These are phyloP conservation scores for Montipora efflorescens DNA, from an alignment of 64 coral and sea anemone species.

Conservation along the genomic window DNA sequence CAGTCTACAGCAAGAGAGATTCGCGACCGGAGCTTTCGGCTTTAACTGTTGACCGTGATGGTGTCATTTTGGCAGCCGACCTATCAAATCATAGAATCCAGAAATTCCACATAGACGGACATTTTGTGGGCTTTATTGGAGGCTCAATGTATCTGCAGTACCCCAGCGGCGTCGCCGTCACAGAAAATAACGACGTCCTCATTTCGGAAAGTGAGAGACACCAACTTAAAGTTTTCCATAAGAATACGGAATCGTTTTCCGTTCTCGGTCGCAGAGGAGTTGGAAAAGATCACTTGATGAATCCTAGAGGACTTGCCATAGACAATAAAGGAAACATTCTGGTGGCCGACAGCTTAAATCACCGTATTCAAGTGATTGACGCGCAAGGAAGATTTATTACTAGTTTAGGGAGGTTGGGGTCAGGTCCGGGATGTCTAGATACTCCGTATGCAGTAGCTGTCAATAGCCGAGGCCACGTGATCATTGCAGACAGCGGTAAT, in stretches of 20 bases:
- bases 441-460: conserved; percentile 84
- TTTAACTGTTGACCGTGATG: conserved; percentile 76
- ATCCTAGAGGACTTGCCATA: conserved; percentile 73
- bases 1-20: conserved; percentile 81
- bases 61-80: conserved; percentile 72
- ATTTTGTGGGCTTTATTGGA: conserved; percentile 91
- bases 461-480: conserved; percentile 76
- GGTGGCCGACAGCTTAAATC: conserved; percentile 80
- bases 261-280: conserved; percentile 65
- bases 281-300: conserved; percentile 74
- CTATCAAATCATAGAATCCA: conserved; percentile 82
- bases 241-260: conserved; percentile 63
- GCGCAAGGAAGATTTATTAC: conserved; percentile 68
- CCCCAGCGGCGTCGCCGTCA: conserved; percentile 84
- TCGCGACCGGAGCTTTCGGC: conserved; percentile 82
- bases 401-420: conserved; percentile 85
- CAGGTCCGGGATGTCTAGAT: conserved; percentile 82
- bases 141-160: conserved; percentile 71
- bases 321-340: conserved; percentile 78
- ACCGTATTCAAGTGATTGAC: conserved; percentile 86
- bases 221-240: conserved; percentile 75
- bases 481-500: conserved; percentile 88
- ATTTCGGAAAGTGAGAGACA: conserved; percentile 80
- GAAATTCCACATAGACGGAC: conserved; percentile 87
- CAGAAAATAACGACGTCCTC: conserved; percentile 75